Evolutionary conservation across 2,113 vertebrate genomes (phyloP).

Genomic region (Hydrolagus affinis): DNA sequence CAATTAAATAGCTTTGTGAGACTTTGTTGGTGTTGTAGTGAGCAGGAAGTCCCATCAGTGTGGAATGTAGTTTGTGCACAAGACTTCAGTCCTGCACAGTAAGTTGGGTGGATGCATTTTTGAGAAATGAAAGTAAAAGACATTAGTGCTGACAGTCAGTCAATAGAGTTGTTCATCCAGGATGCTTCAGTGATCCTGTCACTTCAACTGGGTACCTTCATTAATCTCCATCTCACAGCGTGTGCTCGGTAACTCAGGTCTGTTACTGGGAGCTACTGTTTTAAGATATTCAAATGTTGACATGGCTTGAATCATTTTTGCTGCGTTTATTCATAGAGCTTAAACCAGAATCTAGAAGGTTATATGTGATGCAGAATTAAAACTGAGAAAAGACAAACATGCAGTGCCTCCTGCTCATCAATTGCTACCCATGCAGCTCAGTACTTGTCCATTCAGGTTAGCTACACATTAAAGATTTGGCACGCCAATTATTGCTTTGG

Average conservation of each 20-base stretch:
- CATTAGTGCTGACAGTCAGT: background rate
- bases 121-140: background rate
- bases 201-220: background rate
- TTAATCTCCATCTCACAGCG: background rate
- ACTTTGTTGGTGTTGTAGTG: background rate
- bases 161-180: background rate
- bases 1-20: background rate
- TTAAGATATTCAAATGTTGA: background rate
- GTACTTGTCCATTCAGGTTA: too few species aligned
- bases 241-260: background rate
- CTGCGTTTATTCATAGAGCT: background rate
- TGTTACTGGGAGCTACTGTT: background rate
- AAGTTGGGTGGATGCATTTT: background rate
- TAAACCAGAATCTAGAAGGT: background rate
- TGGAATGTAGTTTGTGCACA: background rate
- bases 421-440: too few species aligned
- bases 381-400: too few species aligned
- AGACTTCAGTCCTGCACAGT: background rate
- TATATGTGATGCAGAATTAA: too few species aligned
- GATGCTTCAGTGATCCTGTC: background rate
- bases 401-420: too few species aligned
- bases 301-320: background rate
- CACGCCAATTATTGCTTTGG: too few species aligned
- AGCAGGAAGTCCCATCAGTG: background rate
- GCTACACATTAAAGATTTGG: too few species aligned